A percentile compares a stretch with the other conserved stretches of the same genome.
Conservation (phyloP, 2,888 invertebrate species). For the Limnephilus marmoratus region DNA sequence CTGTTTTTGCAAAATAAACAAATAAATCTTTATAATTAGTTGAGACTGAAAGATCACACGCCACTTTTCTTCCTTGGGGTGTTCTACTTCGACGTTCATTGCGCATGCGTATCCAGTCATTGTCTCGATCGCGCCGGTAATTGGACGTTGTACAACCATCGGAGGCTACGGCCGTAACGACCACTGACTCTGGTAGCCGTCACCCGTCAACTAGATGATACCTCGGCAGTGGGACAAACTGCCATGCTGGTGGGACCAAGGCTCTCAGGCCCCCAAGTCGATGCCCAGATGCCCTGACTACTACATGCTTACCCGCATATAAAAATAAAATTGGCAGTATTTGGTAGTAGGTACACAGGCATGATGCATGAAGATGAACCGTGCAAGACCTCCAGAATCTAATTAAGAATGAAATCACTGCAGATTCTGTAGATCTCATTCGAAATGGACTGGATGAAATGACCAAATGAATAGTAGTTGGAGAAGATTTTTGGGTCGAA, state of each 20-base stretch:
- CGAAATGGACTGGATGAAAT: too few species aligned
- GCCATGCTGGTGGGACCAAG: neutral
- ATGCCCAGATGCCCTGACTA: too few species aligned
- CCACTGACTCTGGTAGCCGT: neutral
- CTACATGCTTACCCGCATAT: too few species aligned
- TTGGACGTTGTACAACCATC: constrained; percentile 72
- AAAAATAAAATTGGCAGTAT: too few species aligned
- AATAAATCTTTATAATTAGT: neutral
- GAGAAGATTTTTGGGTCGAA: too few species aligned
- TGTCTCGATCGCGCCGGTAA: constrained; percentile 74
- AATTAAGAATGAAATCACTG: too few species aligned
- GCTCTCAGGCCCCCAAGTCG: neutral
- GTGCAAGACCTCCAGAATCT: too few species aligned
- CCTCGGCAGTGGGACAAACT: constrained; percentile 5
- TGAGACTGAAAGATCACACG: neutral
- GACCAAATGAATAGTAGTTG: too few species aligned
- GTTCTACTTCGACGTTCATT: constrained; percentile 28
- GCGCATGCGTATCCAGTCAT: constrained; percentile 69
- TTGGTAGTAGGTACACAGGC: too few species aligned
- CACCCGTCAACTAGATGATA: constrained; percentile 12
- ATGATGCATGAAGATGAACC: too few species aligned
- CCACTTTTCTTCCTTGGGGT: neutral
- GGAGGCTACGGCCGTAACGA: constrained; percentile 64
- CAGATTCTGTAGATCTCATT: too few species aligned
- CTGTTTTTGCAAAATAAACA: too few species aligned